phyloP scores from a whole-genome alignment of 2,797 vertebrate species.

The Phoeniculus purpureus region DNA sequence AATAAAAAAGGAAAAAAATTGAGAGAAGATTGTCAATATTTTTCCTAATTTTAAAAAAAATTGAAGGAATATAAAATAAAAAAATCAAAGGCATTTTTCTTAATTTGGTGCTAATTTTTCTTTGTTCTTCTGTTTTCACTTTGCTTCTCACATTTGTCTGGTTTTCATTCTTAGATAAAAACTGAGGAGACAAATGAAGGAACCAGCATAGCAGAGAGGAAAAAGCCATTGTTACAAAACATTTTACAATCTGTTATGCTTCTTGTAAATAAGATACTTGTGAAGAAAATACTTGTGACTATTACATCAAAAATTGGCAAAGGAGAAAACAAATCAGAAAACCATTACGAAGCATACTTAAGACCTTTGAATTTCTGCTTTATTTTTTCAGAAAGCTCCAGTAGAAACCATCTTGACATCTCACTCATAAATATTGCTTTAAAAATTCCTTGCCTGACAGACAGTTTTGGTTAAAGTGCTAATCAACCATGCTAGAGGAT shows the following conservation, averaged over 20 bases:
- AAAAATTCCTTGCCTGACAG: not conserved
- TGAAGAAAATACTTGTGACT: not conserved
- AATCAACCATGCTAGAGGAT: not conserved
- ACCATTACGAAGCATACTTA: not conserved
- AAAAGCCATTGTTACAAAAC: not conserved
- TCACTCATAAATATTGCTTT: not conserved
- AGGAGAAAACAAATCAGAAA: not conserved
- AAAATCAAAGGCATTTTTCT: not conserved
- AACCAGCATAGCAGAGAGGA: not conserved
- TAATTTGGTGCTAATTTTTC: not conserved
- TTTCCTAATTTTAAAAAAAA: not conserved
- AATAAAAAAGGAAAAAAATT: too few relatives aligned
- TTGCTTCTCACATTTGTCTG: not conserved
- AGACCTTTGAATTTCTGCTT: not conserved
- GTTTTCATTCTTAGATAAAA: not conserved
- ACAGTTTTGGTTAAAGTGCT: slow-evolving; percentile 1
- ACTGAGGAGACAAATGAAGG: not conserved
- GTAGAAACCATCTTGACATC: not conserved
- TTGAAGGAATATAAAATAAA: not conserved
- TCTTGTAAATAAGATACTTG: not conserved
- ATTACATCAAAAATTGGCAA: not conserved
- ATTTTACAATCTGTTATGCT: not conserved
- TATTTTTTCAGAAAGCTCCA: not conserved
- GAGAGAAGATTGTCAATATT: not conserved
- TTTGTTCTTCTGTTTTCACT: not conserved